phyloP scores from a whole-genome alignment of 2,888 invertebrate genomes.

The Cyrtodaria siliqua region DNA sequence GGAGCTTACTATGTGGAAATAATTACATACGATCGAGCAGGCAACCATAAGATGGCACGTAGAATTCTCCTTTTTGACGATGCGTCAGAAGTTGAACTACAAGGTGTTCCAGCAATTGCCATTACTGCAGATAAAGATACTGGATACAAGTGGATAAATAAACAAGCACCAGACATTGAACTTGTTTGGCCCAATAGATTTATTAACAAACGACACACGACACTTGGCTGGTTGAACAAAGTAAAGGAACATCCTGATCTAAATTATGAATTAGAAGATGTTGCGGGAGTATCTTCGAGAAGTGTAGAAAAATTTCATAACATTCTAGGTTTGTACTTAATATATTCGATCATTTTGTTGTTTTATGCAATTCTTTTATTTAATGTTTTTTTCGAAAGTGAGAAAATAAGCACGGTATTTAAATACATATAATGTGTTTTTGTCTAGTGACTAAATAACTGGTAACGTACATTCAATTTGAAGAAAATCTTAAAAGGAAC shows the following conservation, averaged over 20 bases:
- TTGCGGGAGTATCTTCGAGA: conserved; percentile 21
- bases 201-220: conserved; percentile 45
- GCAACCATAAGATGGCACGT: conserved; percentile 52
- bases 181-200: conserved; percentile 51
- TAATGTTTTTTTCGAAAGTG: too few relatives aligned
- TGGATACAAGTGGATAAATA: conserved; percentile 51
- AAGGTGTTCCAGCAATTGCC: conserved; percentile 7
- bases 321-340: conserved; percentile 34
- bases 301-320: conserved; percentile 32
- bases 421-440: too few relatives aligned
- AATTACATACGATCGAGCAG: conserved; percentile 53
- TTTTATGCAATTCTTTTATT: too few relatives aligned
- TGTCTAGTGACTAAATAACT: too few relatives aligned
- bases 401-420: too few relatives aligned
- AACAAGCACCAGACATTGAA: conserved; percentile 19
- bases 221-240: conserved; percentile 47
- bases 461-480: too few relatives aligned
- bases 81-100: conserved; percentile 37
- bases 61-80: conserved; percentile 59
- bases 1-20: conserved; percentile 48
- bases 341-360: too few relatives aligned
- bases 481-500: too few relatives aligned
- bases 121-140: conserved; percentile 23
- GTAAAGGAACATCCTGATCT: conserved; percentile 17
- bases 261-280: conserved; percentile 43